phyloP scores from a whole-genome alignment of 2,797 vertebrate species.

The Melanogrammus aeglefinus region DNA sequence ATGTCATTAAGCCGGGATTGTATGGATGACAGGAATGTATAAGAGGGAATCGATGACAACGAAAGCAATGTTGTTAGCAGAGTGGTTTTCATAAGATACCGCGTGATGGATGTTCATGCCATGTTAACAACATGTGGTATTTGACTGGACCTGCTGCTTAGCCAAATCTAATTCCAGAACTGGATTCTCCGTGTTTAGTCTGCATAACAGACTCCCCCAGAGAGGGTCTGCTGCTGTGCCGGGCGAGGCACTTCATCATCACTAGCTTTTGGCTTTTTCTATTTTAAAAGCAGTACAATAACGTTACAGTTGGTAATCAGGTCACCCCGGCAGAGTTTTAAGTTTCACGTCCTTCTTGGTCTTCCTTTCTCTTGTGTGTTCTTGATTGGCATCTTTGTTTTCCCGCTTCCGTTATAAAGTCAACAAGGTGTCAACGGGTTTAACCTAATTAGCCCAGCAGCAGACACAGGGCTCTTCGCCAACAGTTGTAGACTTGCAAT shows the following conservation, averaged over 20 bases:
- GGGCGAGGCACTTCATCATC: not conserved
- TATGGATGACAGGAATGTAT: conserved; percentile 58
- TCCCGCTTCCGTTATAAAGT: not conserved
- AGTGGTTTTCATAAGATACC: conserved; percentile 52
- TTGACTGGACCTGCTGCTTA: conserved; percentile 36
- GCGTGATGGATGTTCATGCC: conserved; percentile 58
- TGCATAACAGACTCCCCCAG: conserved; percentile 17
- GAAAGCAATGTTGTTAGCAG: conserved; percentile 51
- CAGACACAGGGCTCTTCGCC: not conserved
- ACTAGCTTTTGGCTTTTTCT: not conserved
- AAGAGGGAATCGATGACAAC: conserved; percentile 53
- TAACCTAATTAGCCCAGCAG: not conserved
- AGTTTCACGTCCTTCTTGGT: not conserved
- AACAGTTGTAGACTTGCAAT: not conserved
- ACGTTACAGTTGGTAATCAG: not conserved
- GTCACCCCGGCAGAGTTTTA: not conserved
- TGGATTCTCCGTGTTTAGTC: conserved; percentile 36
- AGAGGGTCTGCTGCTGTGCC: conserved; percentile 7
- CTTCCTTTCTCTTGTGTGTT: not conserved
- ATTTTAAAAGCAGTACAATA: not conserved
- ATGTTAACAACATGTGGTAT: conserved; percentile 50
- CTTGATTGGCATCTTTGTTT: conserved; percentile 1
- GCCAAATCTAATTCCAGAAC: conserved; percentile 49
- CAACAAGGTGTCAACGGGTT: not conserved
- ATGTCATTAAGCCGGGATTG: conserved; percentile 62